Evolutionary conservation across 1,140 invertebrate genomes (phyloP), one percentile per base, ranked within the genome.

Genomic region (Teleogryllus occipitalis): DNA sequence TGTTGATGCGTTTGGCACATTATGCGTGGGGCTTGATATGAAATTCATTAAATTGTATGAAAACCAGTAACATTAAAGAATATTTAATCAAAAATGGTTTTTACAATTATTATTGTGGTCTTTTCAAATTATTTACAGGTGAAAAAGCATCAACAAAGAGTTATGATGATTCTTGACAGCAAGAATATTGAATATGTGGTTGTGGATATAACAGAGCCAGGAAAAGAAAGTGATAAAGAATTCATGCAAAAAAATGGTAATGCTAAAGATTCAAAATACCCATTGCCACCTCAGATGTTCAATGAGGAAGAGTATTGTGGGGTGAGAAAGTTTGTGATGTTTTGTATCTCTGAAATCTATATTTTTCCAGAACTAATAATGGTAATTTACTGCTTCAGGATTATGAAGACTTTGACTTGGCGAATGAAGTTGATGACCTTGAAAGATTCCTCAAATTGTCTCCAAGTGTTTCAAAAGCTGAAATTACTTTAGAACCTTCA

Each of bases 231-330:
- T 77, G 93, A 96, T 76, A 96, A 96, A 87, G 95, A 96, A 83
- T 95, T 95, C 84, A 98, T 99, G 96, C 93, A 97, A 86, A 91
- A 91, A 82, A 95, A 96, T 85, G 92, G 94, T 80, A 96, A 92
- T 82, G 90, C 92, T 77, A 93, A 92, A 84, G 92, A 93, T 47
- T 91, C 89, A 47, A 91, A 92, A 84, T 89, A 91, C 82, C 92
- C 95, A 46, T 86, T 97, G 82, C 96, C 96, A 77, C 97, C 97
- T 78, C 97, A 98, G 87, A 90, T 99, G 82, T 99, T 98, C 85
- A 96, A 96, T 84, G 96, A 96, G 81, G 92, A 94, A 48, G 91
- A 94, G 81, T 98, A 98, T 85, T 97, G 96, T 86, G 97, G 97
- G 83, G 96, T 97, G 90, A 90, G 90, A 75, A 65, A 39, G 5